These are phyloP conservation scores for Psophia crepitans DNA, from an alignment of 2,113 vertebrate species.

Conservation along the genomic window DNA sequence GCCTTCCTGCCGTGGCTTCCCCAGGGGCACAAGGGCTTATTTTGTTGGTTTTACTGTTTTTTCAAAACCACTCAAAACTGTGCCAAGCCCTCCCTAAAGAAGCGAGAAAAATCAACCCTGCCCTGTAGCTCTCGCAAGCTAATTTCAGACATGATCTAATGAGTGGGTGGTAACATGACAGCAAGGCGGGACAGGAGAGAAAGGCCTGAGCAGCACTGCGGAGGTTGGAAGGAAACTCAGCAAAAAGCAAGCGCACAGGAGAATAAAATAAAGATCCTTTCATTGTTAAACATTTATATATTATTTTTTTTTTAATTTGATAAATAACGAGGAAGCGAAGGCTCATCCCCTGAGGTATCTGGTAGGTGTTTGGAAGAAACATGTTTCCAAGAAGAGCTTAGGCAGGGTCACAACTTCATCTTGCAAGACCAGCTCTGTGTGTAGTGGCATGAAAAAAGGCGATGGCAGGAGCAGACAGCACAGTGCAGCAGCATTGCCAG, in stretches of 20 bases:
- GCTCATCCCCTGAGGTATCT: neutral
- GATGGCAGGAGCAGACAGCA: neutral
- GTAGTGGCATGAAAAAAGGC: neutral
- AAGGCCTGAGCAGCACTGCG: neutral
- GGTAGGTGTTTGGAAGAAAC: neutral
- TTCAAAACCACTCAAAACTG: neutral
- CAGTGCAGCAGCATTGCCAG: neutral
- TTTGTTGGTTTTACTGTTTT: neutral
- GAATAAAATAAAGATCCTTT: neutral
- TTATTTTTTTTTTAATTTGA: neutral
- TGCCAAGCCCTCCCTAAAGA: neutral
- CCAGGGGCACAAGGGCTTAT: neutral
- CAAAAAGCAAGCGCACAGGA: neutral
- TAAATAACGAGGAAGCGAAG: neutral
- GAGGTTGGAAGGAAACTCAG: neutral
- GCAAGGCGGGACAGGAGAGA: neutral
- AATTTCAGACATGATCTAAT: constrained; percentile 54
- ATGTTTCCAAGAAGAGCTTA: neutral
- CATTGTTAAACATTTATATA: neutral
- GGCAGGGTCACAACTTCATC: neutral
- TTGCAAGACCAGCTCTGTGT: neutral
- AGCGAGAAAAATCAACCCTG: neutral
- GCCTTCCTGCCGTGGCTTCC: neutral
- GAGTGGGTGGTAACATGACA: constrained; percentile 16
- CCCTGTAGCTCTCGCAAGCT: neutral